Percentiles rank a stretch among this genome's conserved stretches.
These are phyloP conservation scores for Platysteira castanea DNA, from an alignment of 2,113 vertebrate species.

Conservation along the genomic window DNA sequence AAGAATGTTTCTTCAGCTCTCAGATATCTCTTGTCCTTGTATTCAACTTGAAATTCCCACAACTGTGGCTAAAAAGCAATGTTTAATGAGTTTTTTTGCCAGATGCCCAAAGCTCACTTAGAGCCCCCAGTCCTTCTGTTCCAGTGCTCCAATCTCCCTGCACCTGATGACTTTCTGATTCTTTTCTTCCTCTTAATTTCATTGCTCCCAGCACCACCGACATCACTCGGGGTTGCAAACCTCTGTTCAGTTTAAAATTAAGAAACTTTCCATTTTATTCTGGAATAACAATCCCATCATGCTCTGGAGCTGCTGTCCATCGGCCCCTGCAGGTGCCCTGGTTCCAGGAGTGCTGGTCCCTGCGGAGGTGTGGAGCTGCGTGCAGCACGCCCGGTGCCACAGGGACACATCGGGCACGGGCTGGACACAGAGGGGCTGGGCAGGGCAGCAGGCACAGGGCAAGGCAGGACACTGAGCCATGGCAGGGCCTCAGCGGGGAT, in stretches of 20 bases:
- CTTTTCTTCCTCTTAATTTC: neutral
- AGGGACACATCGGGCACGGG: neutral
- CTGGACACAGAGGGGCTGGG: neutral
- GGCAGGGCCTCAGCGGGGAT: neutral
- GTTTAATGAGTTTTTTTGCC: neutral
- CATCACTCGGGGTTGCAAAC: neutral
- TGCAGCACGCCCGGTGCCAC: no score
- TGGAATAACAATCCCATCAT: neutral
- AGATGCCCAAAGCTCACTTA: neutral
- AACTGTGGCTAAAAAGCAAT: neutral
- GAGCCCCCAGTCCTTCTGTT: neutral
- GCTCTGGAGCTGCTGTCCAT: neutral
- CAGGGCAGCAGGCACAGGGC: neutral
- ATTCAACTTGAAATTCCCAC: neutral
- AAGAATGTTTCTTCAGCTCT: neutral
- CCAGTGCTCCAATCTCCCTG: rapidly evolving
- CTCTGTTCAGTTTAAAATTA: neutral
- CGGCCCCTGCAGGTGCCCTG: no score
- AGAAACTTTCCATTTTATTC: neutral
- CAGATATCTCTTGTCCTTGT: neutral
- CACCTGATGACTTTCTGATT: neutral
- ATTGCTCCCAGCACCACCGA: neutral
- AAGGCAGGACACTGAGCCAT: neutral
- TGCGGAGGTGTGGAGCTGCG: neutral
- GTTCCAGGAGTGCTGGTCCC: neutral